Conservation (phyloP, 92 coral and sea anemone species). For the Heteractis magnifica region DNA sequence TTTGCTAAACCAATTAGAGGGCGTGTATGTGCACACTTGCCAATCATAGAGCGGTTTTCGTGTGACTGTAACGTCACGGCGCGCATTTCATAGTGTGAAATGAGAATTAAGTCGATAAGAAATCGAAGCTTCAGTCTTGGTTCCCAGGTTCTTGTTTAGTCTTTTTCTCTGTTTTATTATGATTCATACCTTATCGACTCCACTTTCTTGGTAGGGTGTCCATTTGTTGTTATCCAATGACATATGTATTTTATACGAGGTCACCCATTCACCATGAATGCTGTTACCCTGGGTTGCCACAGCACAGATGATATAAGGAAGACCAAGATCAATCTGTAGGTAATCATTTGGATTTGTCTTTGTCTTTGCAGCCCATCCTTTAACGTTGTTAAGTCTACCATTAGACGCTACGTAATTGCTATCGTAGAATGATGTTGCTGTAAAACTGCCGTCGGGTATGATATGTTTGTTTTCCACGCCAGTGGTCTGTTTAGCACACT, state of each 20-base stretch:
- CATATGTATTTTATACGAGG: neutral
- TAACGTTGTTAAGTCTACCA: constrained; percentile 4
- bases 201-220: constrained; percentile 15
- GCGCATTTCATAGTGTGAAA: too few species aligned
- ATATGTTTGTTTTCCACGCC: constrained; percentile 17
- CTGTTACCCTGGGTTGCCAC: constrained; percentile 35
- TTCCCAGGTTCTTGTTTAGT: too few species aligned
- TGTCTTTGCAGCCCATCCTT: constrained; percentile 23
- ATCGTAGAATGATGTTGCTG: constrained; percentile 28
- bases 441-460: neutral
- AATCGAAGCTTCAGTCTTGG: too few species aligned
- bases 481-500: constrained; percentile 3
- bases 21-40: too few species aligned
- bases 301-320: neutral
- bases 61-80: too few species aligned
- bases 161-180: too few species aligned
- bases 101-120: too few species aligned
- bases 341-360: neutral
- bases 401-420: constrained; percentile 11
- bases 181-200: neutral
- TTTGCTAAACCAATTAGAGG: too few species aligned
- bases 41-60: neutral
- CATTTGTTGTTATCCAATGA: constrained; percentile 5
- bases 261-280: constrained; percentile 14
- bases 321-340: constrained; percentile 8